These are phyloP conservation scores for Chrysogorgia sp. DNA, from an alignment of 92 coral and sea anemone species.

Conservation along the genomic window DNA sequence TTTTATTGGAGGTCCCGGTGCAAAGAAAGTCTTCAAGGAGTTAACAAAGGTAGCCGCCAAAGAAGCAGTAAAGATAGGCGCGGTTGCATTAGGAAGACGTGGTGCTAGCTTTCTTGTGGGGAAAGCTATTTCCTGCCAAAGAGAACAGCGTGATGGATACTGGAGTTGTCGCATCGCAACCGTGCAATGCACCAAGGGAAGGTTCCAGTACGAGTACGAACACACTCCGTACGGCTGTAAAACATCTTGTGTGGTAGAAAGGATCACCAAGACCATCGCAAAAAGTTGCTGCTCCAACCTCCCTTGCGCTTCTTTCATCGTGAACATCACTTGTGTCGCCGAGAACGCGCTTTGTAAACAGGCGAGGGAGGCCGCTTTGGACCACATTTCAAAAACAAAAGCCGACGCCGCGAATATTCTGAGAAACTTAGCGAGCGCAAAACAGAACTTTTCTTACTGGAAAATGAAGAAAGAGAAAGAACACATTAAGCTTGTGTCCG, in stretches of 20 bases:
- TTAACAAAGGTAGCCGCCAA: neutral
- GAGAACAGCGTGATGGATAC: constrained; percentile 1
- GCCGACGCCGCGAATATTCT: constrained; percentile 41
- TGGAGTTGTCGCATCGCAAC: constrained; percentile 37
- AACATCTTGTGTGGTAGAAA: constrained; percentile 63
- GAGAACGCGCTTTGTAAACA: constrained; percentile 63
- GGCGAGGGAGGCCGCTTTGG: constrained; percentile 55
- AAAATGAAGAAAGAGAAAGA: constrained; percentile 58
- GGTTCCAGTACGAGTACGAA: constrained; percentile 53
- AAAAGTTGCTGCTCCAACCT: constrained; percentile 65
- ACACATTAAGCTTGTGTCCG: constrained; percentile 53
- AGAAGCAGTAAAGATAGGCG: neutral
- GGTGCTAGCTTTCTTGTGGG: neutral
- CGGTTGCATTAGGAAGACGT: neutral
- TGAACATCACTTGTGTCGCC: constrained; percentile 60
- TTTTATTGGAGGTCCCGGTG: neutral
- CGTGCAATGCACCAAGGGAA: constrained; percentile 38
- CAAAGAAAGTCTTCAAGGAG: neutral
- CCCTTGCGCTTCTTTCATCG: constrained; percentile 58
- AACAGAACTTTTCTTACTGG: constrained; percentile 38
- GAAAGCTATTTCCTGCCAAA: neutral
- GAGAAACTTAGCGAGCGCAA: constrained; percentile 42
- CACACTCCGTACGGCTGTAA: constrained; percentile 60
- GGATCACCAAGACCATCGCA: constrained; percentile 57
- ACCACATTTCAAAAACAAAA: constrained; percentile 44